phyloP scores from a whole-genome alignment of 2,888 invertebrate species.

The Dendrolimus pini region DNA sequence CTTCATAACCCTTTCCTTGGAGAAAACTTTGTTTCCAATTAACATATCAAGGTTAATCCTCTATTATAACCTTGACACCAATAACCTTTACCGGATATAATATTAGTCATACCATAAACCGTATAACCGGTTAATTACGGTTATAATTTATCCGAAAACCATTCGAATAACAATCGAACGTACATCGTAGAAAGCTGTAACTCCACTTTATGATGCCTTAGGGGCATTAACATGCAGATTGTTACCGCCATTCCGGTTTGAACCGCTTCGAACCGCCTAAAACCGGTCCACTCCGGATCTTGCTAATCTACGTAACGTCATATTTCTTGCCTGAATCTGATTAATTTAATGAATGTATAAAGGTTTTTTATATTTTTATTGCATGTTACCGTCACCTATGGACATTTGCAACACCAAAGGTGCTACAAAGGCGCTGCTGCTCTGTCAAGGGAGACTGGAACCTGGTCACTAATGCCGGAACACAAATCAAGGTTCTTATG shows the following conservation, averaged over 20 bases:
- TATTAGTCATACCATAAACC: not conserved
- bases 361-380: too few species aligned
- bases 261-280: slow-evolving; percentile 16
- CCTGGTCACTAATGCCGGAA: too few species aligned
- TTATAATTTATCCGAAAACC: slow-evolving; percentile 19
- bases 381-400: too few species aligned
- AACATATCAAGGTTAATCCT: too few species aligned
- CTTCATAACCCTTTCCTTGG: too few species aligned
- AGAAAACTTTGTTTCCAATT: too few species aligned
- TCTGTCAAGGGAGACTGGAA: too few species aligned
- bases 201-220: slow-evolving; percentile 35
- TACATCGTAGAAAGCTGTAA: slow-evolving; percentile 23
- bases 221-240: slow-evolving; percentile 45
- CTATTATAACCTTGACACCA: too few species aligned
- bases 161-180: slow-evolving; percentile 29
- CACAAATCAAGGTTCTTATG: too few species aligned
- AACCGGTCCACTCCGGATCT: slow-evolving; percentile 9
- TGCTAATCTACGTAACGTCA: not conserved
- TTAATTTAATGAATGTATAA: too few species aligned
- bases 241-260: slow-evolving; percentile 28
- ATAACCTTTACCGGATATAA: not conserved
- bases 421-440: too few species aligned
- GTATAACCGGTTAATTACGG: slow-evolving; percentile 15
- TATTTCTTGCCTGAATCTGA: not conserved
- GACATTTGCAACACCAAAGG: too few species aligned